Evolutionary conservation across 2,113 vertebrate species (phyloP), one percentile per base, ranked within the genome.

Genomic region (Callorhinus ursinus): DNA sequence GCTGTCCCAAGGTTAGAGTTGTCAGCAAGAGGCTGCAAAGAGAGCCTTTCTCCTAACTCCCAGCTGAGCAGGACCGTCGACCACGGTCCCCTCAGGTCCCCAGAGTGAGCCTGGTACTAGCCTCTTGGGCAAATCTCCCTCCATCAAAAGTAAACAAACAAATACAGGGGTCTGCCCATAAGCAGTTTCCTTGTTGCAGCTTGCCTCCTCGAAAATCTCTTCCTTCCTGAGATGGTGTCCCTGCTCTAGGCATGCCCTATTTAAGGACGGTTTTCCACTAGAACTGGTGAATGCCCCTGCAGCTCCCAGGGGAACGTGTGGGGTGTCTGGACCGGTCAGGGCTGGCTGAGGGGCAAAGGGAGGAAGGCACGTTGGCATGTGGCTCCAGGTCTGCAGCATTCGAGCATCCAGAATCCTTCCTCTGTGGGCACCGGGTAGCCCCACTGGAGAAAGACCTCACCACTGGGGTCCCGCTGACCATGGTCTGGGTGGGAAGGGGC

Each of bases 281-380:
- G 9, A 74, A 53, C 33, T 74, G 51, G 55, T n/a, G 19, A 80
- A 21, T 4, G 16, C 7, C 79, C 55, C 33, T 11, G 1, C 1
- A 7, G 39, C 42, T 72, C 72, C 63, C 57, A 22, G 85, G 36
- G n/a, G 28, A 4, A 1, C 0, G 1, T 7, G 46, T 14, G 4
- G 28, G 13, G 31, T 3, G 3, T 59, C 24, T 22, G 26, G 63
- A 12, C 13, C 1, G 0, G 7, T 65, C 49, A 51, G 36, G 55
- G 57, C 18, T 4, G 55, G 57, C 18, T 4, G 16, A 33, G 51
- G 7, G 33, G 21, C 7, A 26, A 33, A 67, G 80, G 79, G 2
- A 22, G 42, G 12, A 39, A 49, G 46, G 26, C 2, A 1, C 39
- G 39, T 0, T 83, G 15, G n/a, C 2, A 2, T 0, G 2, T 21